Base-by-base conservation (phyloP, 2,797 vertebrate genomes). In the Poecilia picta region DNA sequence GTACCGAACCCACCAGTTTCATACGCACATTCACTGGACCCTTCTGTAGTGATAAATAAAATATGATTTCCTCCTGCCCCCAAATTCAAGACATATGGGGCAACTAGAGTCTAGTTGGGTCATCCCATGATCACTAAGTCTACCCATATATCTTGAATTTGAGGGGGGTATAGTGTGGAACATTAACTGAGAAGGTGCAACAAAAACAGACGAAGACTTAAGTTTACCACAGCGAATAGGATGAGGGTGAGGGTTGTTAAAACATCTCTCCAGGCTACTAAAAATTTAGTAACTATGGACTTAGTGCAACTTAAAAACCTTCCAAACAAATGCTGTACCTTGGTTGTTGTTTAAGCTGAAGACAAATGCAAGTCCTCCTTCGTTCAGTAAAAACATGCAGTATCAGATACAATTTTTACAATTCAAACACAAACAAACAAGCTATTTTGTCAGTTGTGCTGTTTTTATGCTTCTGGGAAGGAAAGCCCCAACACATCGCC, bases 401-500 rank as follows among this genome's bases (percentile, higher is more conserved):
- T 8, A 20, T 36, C 8, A 66, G 10, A 66, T 23, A 3, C 62
- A 36, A 8, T 18, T 66, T 66, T 66, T 66, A 66, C 62, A 3
- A 62, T 7, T 62, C 7, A 18, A 31, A 62, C 16, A 47, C 46
- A 47, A 47, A 47, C 46, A 16, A 46, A 36, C 31, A 72, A 46
- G 28, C 41, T 0, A 10, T 1, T 36, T 18, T 62, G 5, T 79
- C 73, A 8, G 2, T 47, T 18, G 43, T 49, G 55, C n/a, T 64
- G 31, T 12, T 39, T 73, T 77, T 18, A 47, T 77, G 33, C 39
- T 78, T 78, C 28, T n/a, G 7, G 13, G 23, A 49, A 73, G 28
- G 55, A 64, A 57, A 45, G 51, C 41, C n/a, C 31, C n/a, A 31
- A 12, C 31, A 8, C 64, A 70, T 77, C 62, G 53, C 15, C 25